phyloP scores from a whole-genome alignment of 2,797 vertebrate species.

The Bradypodion pumilum region DNA sequence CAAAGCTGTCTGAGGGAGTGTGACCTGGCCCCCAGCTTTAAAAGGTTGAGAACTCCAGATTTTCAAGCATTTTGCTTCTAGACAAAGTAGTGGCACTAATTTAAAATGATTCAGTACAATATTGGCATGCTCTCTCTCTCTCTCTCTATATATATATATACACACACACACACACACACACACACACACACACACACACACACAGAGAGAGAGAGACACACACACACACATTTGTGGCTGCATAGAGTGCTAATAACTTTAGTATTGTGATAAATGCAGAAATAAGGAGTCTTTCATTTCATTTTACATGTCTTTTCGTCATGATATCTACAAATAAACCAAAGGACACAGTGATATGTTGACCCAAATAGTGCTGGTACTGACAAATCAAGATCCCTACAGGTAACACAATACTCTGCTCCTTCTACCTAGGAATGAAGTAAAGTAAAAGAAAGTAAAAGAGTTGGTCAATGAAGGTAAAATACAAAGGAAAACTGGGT shows the following conservation, averaged over 20 bases:
- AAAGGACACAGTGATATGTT: not conserved
- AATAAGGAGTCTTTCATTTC: not conserved
- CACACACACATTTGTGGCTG: not conserved
- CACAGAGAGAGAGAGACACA: no score
- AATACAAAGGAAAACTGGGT: not conserved
- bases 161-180: no score
- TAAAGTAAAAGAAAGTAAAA: not conserved
- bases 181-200: no score
- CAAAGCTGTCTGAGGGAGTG: no score
- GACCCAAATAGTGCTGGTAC: not conserved
- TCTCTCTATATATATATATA: no score
- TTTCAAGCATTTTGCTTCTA: not conserved
- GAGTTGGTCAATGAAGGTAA: not conserved
- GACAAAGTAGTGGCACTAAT: conserved; percentile 43
- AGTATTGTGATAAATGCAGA: conserved; percentile 10
- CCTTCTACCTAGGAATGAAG: not conserved
- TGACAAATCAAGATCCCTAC: not conserved
- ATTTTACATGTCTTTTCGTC: not conserved
- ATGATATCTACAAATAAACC: not conserved
- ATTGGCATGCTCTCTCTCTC: no score
- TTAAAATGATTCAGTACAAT: conserved; percentile 58
- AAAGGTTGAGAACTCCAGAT: no score
- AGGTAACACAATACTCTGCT: not conserved
- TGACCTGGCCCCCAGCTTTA: no score
- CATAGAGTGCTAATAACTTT: conserved; percentile 13